phyloP scores from a whole-genome alignment of 2,797 vertebrate genomes.

The Ctenochaetus hawaiiensis region DNA sequence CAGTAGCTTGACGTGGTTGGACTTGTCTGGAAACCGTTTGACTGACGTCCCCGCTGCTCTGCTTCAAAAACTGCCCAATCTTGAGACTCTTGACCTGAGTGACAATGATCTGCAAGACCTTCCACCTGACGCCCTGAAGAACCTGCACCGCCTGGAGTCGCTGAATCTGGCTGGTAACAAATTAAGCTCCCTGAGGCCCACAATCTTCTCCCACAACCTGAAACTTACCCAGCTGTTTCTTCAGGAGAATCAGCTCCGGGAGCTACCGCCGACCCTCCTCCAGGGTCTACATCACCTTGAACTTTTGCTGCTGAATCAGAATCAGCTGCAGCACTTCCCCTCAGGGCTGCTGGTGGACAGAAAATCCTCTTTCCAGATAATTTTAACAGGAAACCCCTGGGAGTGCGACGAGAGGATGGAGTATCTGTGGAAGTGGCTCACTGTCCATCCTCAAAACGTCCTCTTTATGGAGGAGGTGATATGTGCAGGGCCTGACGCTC shows the following conservation, averaged over 20 bases:
- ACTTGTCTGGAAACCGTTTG: slow-evolving; percentile 76
- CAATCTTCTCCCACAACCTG: slow-evolving; percentile 61
- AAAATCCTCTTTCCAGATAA: slow-evolving; percentile 34
- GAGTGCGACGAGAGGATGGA: slow-evolving; percentile 69
- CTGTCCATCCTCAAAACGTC: slow-evolving; percentile 36
- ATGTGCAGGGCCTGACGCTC: slow-evolving; percentile 65
- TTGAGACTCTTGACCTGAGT: slow-evolving; percentile 75
- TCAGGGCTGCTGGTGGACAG: slow-evolving; percentile 60
- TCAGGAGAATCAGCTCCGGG: slow-evolving; percentile 73
- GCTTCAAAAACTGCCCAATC: slow-evolving; percentile 63
- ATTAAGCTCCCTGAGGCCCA: slow-evolving; percentile 60
- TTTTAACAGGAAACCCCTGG: slow-evolving; percentile 75
- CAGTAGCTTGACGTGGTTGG: slow-evolving; percentile 74
- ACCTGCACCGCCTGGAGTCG: slow-evolving; percentile 64
- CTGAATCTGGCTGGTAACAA: slow-evolving; percentile 79
- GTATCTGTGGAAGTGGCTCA: slow-evolving; percentile 80
- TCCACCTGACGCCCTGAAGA: slow-evolving; percentile 42
- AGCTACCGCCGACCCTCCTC: slow-evolving; percentile 69
- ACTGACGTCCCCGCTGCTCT: slow-evolving; percentile 52
- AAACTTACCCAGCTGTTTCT: slow-evolving; percentile 74
- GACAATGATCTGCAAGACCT: slow-evolving; percentile 74
- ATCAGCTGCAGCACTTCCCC: slow-evolving; percentile 68
- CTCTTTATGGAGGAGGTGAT: slow-evolving; percentile 67
- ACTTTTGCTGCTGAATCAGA: slow-evolving; percentile 75
- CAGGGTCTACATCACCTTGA: slow-evolving; percentile 65